A percentile compares a stretch with the other conserved stretches of the same genome.
These are phyloP conservation scores for Nomada fucata DNA, from an alignment of 2,888 invertebrate genomes.

Conservation along the genomic window DNA sequence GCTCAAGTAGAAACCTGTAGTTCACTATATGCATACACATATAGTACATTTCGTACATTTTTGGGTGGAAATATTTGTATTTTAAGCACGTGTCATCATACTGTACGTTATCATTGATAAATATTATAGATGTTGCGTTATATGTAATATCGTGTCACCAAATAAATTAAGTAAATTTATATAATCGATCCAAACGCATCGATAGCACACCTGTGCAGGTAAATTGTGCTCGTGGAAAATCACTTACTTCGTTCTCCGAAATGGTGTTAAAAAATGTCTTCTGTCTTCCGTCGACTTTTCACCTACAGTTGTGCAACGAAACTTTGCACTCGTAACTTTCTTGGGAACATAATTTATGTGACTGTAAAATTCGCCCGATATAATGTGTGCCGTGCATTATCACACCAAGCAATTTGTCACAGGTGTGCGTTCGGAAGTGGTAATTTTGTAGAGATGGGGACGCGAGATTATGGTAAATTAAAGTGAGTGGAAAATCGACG, in stretches of 20 bases:
- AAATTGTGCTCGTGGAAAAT: neutral
- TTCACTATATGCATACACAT: no score
- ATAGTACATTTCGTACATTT: no score
- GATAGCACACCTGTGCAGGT: neutral
- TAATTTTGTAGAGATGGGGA: neutral
- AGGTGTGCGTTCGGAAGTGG: neutral
- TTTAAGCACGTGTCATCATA: no score
- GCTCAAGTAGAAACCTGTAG: no score
- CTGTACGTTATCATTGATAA: no score
- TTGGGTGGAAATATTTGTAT: no score
- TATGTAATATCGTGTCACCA: neutral
- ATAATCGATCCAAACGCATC: constrained; percentile 8
- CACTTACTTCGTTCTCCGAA: constrained; percentile 12
- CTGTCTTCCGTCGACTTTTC: neutral
- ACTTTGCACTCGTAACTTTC: constrained; percentile 9
- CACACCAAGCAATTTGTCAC: constrained; percentile 2
- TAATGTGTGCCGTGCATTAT: no score
- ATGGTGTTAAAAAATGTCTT: neutral
- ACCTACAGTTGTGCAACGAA: neutral
- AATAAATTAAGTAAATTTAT: constrained; percentile 25
- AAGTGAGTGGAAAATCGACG: neutral
- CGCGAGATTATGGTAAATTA: neutral
- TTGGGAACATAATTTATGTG: neutral
- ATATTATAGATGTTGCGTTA: neutral
- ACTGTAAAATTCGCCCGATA: constrained; percentile 20